A percentile compares a stretch with the other conserved stretches of the same genome.
Conservation (phyloP, 2,113 vertebrate species). For the Colius striatus region DNA sequence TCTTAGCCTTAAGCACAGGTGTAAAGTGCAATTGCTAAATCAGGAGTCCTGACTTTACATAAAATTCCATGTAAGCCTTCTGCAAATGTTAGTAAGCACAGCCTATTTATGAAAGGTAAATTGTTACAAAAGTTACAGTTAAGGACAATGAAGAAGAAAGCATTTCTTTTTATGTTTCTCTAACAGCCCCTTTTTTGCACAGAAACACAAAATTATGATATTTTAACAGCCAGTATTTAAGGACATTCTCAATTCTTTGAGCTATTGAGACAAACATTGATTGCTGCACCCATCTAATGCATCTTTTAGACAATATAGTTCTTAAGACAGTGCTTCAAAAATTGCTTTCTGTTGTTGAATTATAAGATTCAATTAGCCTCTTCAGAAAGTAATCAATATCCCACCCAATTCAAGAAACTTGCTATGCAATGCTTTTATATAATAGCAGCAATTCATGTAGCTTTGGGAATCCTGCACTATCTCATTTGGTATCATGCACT, state of each 20-base stretch:
- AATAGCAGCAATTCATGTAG: background rate
- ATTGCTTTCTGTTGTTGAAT: conserved; percentile 7
- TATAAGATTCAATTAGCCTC: conserved; percentile 48
- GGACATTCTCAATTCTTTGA: background rate
- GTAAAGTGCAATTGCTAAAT: conserved; percentile 2
- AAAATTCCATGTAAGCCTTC: background rate
- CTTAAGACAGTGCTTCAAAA: conserved; percentile 7
- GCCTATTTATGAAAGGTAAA: background rate
- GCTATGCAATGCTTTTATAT: background rate
- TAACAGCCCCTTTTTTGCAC: background rate
- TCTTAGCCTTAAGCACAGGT: background rate
- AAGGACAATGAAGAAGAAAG: background rate
- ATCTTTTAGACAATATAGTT: background rate
- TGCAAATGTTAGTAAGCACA: conserved; percentile 19
- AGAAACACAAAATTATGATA: background rate
- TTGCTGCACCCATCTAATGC: background rate
- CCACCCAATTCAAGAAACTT: conserved; percentile 30
- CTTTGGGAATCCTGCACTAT: background rate
- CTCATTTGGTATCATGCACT: background rate
- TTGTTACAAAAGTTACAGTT: background rate
- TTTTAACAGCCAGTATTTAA: background rate
- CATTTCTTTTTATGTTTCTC: background rate
- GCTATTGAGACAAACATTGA: background rate
- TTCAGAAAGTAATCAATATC: conserved; percentile 4
- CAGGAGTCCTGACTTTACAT: background rate